phyloP scores from a whole-genome alignment of 2,113 vertebrate genomes.

The Bos javanicus region DNA sequence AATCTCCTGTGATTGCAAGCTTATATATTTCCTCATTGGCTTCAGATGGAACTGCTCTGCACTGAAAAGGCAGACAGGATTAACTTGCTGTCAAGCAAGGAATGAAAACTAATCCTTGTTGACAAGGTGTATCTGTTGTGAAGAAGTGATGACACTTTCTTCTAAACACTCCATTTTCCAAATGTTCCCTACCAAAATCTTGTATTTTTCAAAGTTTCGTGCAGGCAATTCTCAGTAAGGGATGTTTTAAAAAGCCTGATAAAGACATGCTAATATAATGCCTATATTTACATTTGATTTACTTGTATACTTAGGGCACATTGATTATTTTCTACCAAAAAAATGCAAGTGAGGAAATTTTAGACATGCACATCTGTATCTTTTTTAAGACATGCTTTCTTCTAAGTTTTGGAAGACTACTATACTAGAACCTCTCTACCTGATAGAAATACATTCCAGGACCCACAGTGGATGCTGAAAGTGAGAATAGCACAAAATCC shows the following conservation, averaged over 20 bases:
- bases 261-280: neutral
- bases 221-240: neutral
- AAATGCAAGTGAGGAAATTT: neutral
- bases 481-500: neutral
- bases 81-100: neutral
- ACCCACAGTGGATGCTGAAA: neutral
- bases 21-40: neutral
- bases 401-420: neutral
- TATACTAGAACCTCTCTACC: neutral
- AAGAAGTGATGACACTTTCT: constrained; percentile 8
- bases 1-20: neutral
- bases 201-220: neutral
- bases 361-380: neutral
- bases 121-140: neutral
- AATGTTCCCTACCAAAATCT: neutral
- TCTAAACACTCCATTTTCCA: neutral
- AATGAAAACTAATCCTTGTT: constrained; percentile 24
- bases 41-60: neutral
- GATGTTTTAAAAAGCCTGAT: neutral
- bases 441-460: neutral
- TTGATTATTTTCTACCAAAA: neutral
- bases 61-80: neutral
- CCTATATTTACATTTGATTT: neutral
- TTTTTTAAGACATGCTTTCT: neutral
- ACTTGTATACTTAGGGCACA: neutral